Conservation (phyloP, 1,140 invertebrate genomes). For the Glomeris maerens region DNA sequence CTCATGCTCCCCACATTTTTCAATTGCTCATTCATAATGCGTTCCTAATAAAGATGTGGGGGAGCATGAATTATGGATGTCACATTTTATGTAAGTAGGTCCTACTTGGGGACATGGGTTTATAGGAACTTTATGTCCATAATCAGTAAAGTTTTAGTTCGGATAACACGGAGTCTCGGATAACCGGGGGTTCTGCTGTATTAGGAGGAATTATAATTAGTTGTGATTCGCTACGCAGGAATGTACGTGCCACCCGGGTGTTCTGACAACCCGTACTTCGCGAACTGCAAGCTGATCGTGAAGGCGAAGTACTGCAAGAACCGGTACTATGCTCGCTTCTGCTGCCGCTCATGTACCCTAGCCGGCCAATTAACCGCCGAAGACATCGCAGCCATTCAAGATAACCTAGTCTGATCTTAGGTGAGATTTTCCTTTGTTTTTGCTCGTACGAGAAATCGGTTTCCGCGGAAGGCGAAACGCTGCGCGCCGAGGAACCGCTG, state of each 20-base stretch:
- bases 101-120: no score
- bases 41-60: no score
- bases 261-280: conserved; percentile 72
- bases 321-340: conserved; percentile 79
- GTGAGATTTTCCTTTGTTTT: no score
- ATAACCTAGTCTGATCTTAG: not conserved
- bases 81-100: no score
- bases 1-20: no score
- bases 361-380: conserved; percentile 50
- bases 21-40: conserved; percentile 7
- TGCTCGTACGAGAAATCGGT: no score
- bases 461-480: no score
- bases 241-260: conserved; percentile 59
- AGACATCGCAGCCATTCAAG: not conserved
- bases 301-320: conserved; percentile 65
- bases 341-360: conserved; percentile 74
- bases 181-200: no score
- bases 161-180: no score
- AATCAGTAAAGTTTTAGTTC: conserved; percentile 9
- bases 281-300: conserved; percentile 75
- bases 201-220: no score
- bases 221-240: conserved; percentile 41
- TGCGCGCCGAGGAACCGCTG: no score
- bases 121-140: conserved; percentile 8
- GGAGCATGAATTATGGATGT: no score